A percentile compares a stretch with the other conserved stretches of the same genome.
These are phyloP conservation scores for Magallana ariakensis DNA, from an alignment of 1,140 invertebrate species.

Conservation along the genomic window DNA sequence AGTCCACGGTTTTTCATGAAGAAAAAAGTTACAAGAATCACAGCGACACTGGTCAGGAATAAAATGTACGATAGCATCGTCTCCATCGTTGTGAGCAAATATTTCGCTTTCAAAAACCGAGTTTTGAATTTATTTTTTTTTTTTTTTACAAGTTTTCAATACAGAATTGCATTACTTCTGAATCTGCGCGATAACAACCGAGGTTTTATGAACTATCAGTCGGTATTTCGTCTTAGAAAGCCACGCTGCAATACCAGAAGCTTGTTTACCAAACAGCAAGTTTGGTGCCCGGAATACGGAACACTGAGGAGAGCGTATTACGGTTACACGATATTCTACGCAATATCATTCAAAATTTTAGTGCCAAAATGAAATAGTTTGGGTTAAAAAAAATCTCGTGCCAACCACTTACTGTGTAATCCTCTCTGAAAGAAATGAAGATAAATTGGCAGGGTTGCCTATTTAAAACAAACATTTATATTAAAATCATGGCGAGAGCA, in stretches of 20 bases:
- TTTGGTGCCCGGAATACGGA: not conserved
- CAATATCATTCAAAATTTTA: no score
- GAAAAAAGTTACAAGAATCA: not conserved
- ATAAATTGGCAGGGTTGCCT: no score
- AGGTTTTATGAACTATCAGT: not conserved
- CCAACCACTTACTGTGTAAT: no score
- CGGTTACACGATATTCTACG: not conserved
- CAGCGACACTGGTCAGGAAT: not conserved
- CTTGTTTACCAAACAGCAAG: not conserved
- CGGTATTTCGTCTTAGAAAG: constrained; percentile 9
- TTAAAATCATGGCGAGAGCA: no score
- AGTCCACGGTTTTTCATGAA: constrained; percentile 27
- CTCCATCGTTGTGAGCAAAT: not conserved
- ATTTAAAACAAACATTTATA: no score
- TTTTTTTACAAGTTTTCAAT: not conserved
- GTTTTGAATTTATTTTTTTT: not conserved
- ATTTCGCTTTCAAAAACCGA: not conserved
- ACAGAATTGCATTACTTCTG: not conserved
- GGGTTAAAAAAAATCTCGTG: no score
- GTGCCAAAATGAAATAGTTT: no score
- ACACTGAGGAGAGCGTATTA: not conserved
- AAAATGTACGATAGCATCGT: not conserved
- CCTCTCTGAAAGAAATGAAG: no score
- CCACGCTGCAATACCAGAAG: not conserved
- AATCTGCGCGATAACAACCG: not conserved